Percentiles rank a stretch among this genome's conserved stretches.
phyloP scores from a whole-genome alignment of 35 echinoderm and acorn worm species.

The Heliocidaris erythrogramma region DNA sequence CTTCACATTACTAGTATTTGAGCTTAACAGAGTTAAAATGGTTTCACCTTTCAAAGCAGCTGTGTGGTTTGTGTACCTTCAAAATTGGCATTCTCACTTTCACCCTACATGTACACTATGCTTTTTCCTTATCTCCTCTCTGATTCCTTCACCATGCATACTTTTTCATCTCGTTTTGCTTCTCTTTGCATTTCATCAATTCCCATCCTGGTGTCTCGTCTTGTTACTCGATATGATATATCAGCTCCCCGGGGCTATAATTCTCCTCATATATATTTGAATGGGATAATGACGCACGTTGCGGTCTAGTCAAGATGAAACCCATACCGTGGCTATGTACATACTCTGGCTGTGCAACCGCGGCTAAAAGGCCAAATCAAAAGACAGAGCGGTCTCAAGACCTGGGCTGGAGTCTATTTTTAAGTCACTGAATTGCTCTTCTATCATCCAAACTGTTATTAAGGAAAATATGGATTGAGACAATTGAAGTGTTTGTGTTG shows the following conservation, averaged over 20 bases:
- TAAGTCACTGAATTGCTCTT: not conserved
- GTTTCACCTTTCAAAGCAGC: too few relatives aligned
- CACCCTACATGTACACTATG: not conserved
- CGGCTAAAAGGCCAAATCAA: not conserved
- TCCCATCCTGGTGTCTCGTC: not conserved
- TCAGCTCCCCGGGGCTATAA: not conserved
- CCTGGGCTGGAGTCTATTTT: not conserved
- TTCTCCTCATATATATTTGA: not conserved
- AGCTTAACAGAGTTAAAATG: too few relatives aligned
- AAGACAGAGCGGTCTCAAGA: not conserved
- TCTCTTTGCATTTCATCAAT: slow-evolving; percentile 17
- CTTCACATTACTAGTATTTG: too few relatives aligned
- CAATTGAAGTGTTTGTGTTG: not conserved
- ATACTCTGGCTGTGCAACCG: not conserved
- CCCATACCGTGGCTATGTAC: not conserved
- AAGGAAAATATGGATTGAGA: not conserved
- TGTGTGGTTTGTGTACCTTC: not conserved
- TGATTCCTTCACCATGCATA: not conserved
- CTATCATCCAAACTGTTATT: not conserved
- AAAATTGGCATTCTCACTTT: not conserved
- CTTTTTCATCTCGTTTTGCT: not conserved
- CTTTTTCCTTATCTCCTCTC: not conserved
- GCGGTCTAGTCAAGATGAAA: not conserved
- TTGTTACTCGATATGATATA: not conserved
- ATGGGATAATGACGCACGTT: not conserved